Evolutionary conservation across 2,797 vertebrate genomes (phyloP), one percentile per base, ranked within the genome.

Genomic region (Galago senegalensis): DNA sequence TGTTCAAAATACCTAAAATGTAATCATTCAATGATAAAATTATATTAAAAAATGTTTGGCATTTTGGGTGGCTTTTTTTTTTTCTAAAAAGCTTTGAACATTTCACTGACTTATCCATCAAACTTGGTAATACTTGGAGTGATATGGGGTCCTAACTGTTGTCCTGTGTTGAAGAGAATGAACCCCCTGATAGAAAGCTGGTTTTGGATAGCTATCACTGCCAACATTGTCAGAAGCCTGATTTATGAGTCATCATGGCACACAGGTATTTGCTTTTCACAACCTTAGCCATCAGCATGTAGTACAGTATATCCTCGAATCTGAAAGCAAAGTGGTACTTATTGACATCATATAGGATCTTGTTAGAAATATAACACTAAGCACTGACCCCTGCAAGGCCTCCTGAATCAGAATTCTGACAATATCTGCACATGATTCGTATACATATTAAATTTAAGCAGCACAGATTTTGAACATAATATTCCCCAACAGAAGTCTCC

Each of bases 51-150:
- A 20, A 87, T 31, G 29, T 17, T 72, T 93, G 56, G 76, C 31
- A 94, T 86, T 95, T 93, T 94, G 43, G 8, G 37, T 89, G n/a
- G 25, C 37, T 79, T 53, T 49, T 63, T 53, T 43, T 63, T 90
- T 97, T 94, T 91, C 83, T 81, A 89, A 95, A 91, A 80, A 6
- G 16, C 61, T 85, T 10, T 85, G 40, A 81, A 91, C 9, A 81
- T 18, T 76, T 18, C 43, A 80, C 27, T 93, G 83, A 92, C 31
- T 87, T 87, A 92, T 46, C 60, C 4, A 84, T 67, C 31, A 61
- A 73, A 88, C 29, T 76, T 60, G 34, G 37, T 75, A 90, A 92
- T 75, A 37, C 17, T 6, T 61, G 87, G 40, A 31, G 1, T 20
- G 25, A 86, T 88, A 58, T 73, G 12, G 29, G 18, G 16, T 95